phyloP scores from a whole-genome alignment of 1,140 invertebrate genomes.

The Drosophila bocqueti region DNA sequence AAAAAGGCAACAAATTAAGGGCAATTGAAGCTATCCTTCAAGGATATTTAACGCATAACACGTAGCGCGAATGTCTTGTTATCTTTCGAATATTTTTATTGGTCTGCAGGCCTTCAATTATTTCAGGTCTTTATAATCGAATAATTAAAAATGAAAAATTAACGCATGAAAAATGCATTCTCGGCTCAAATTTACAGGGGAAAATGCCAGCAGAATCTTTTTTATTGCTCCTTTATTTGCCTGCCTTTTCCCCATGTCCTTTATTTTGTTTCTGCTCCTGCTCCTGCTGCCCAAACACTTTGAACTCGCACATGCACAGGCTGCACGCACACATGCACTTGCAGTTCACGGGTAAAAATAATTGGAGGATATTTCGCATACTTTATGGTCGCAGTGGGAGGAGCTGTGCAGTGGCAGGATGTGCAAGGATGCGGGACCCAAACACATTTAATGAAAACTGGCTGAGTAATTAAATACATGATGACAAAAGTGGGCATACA shows the following conservation, averaged over 20 bases:
- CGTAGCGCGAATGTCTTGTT: slow-evolving; percentile 1
- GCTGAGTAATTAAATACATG: slow-evolving; percentile 81
- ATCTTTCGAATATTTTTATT: slow-evolving; percentile 31
- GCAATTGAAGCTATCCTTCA: neutral
- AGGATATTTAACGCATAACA: neutral
- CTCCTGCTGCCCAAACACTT: slow-evolving; percentile 60
- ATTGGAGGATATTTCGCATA: slow-evolving; percentile 78
- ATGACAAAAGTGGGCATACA: slow-evolving; percentile 62
- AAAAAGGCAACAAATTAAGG: neutral
- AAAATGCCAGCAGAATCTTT: slow-evolving; percentile 34
- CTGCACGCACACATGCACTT: slow-evolving; percentile 18
- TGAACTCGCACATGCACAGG: slow-evolving; percentile 61
- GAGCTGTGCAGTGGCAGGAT: slow-evolving; percentile 11
- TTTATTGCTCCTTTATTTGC: slow-evolving; percentile 48
- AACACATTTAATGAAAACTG: slow-evolving; percentile 78
- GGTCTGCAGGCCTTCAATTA: slow-evolving; percentile 65
- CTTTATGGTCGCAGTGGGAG: slow-evolving; percentile 57
- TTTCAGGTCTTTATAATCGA: slow-evolving; percentile 81
- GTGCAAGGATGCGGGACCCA: slow-evolving; percentile 40
- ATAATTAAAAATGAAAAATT: slow-evolving; percentile 83
- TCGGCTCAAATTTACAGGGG: slow-evolving; percentile 68
- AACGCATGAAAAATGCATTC: slow-evolving; percentile 81
- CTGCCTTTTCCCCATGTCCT: slow-evolving; percentile 7
- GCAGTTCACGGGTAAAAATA: slow-evolving; percentile 65
- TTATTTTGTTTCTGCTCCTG: neutral